Evolutionary conservation across 2,797 vertebrate species (phyloP).

Genomic region (Cirrhinus mrigala): DNA sequence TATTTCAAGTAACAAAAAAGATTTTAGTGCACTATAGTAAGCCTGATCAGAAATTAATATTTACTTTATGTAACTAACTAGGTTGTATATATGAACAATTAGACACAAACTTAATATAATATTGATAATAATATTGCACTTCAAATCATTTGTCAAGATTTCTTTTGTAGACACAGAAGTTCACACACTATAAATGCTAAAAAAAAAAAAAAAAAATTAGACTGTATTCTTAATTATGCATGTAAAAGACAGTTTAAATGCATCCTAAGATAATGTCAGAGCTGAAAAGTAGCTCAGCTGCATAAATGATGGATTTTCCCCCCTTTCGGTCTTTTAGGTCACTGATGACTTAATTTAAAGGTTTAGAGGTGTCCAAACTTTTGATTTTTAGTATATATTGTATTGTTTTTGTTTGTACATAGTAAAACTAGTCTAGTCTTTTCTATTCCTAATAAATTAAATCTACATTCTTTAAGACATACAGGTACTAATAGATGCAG

Average conservation of each 20-base stretch:
- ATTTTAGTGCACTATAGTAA: not conserved
- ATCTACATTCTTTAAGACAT: not conserved
- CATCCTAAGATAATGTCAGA: too few species aligned
- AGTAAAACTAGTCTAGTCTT: not conserved
- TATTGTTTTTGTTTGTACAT: not conserved
- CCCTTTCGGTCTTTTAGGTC: too few species aligned
- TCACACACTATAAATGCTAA: not conserved
- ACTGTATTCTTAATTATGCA: too few species aligned
- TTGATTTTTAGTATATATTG: not conserved
- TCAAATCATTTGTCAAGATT: not conserved
- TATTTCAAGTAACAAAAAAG: not conserved
- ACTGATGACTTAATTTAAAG: not conserved
- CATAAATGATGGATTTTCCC: too few species aligned
- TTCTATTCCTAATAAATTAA: not conserved
- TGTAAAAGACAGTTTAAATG: too few species aligned
- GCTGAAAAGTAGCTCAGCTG: too few species aligned
- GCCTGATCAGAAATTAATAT: not conserved
- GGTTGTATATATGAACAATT: not conserved
- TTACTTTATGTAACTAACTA: not conserved
- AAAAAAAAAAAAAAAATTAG: too few species aligned
- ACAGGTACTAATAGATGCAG: not conserved
- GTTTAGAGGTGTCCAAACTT: not conserved
- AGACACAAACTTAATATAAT: not conserved
- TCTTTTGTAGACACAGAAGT: not conserved
- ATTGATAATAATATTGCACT: not conserved